Evolutionary conservation across 64 coral and sea anemone genomes (phyloP).

Genomic region (Cladopsammia gracilis): DNA sequence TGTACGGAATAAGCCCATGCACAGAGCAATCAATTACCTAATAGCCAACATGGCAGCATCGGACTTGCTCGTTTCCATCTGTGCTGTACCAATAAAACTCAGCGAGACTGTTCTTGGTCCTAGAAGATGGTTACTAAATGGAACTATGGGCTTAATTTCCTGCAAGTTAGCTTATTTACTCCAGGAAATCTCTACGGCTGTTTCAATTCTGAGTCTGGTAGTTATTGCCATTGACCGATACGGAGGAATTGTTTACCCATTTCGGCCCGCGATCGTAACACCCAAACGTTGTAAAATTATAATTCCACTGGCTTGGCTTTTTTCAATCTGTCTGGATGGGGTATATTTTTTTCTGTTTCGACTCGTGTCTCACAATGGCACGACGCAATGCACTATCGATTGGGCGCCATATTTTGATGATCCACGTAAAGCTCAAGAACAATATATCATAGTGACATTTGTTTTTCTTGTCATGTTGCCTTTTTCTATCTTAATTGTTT

Average conservation of each 20-base stretch:
- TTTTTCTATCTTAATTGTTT: too few species aligned
- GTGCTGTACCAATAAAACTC: constrained; percentile 45
- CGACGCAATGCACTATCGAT: background rate
- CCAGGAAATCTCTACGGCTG: too few species aligned
- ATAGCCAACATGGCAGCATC: constrained; percentile 72
- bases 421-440: too few species aligned
- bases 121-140: too few species aligned
- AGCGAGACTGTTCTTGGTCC: background rate
- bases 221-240: too few species aligned
- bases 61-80: background rate
- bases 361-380: background rate
- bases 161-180: background rate
- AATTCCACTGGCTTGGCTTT: constrained; percentile 14
- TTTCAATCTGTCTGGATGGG: constrained; percentile 12
- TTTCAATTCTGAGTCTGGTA: too few species aligned
- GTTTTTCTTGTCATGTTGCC: too few species aligned
- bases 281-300: background rate
- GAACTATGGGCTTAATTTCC: too few species aligned
- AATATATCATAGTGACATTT: too few species aligned
- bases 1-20: background rate
- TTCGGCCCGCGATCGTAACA: background rate
- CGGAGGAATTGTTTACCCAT: constrained; percentile 14
- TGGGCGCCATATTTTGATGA: too few species aligned
- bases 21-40: too few species aligned
- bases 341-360: constrained; percentile 35